Conservation (phyloP, 2,797 vertebrate genomes). For the Rallus crepitans region DNA sequence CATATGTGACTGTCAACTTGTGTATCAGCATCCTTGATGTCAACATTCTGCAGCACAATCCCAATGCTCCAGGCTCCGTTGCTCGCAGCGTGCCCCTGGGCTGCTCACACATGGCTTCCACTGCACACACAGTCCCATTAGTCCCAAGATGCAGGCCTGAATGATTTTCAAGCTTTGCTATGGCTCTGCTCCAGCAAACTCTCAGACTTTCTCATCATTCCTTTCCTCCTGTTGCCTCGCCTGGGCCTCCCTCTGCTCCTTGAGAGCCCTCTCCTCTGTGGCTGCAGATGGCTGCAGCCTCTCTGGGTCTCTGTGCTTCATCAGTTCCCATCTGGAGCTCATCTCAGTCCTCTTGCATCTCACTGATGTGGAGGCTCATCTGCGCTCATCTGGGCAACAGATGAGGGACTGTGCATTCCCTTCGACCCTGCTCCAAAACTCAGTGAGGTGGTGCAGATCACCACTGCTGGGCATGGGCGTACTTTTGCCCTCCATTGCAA, state of each 20-base stretch:
- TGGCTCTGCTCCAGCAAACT: background rate
- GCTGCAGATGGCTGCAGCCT: background rate
- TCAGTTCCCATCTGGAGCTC: background rate
- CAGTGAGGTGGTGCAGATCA: rapidly evolving
- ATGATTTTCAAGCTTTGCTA: background rate
- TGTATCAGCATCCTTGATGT: background rate
- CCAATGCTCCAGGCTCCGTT: background rate
- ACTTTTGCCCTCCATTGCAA: background rate
- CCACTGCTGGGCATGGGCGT: background rate
- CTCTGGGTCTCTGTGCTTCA: background rate
- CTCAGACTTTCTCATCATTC: background rate
- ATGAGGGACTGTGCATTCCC: background rate
- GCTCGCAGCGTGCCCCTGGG: background rate
- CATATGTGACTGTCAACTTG: background rate
- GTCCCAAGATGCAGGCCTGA: background rate
- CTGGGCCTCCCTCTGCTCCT: background rate
- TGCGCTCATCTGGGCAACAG: background rate
- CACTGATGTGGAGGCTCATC: background rate
- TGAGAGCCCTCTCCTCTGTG: background rate
- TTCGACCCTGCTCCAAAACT: background rate
- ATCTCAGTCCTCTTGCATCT: background rate
- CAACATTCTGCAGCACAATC: background rate
- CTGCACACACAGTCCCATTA: background rate
- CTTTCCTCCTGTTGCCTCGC: background rate
- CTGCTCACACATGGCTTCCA: background rate